Base-by-base conservation (phyloP, 2,113 vertebrate genomes). In the Tychaedon coryphoeus region DNA sequence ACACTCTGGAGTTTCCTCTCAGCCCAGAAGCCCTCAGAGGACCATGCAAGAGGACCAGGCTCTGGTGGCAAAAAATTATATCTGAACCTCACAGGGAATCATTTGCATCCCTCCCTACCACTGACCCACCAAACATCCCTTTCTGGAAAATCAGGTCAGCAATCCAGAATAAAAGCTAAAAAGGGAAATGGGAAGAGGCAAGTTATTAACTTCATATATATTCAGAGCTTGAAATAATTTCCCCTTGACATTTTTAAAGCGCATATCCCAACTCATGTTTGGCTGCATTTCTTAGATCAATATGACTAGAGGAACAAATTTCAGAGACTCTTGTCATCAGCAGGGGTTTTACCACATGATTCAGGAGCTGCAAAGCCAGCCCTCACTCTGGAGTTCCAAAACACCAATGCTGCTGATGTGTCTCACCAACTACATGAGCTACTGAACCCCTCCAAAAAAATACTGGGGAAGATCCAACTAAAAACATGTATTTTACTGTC, bases 211-310 rank as follows among this genome's bases (percentile, higher is more conserved):
- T 95, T 94, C 78, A 70, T 79, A 29, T 56, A 82, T 62, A 82
- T 80, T 95, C 92, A 74, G 90, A 87, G 74, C 86, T 85, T 80
- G 95, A 93, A 97, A 97, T 93, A 98, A 97, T 93, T 97, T 97
- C 86, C 95, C 78, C 76, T 97, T 97, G 95, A 96, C 95, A 88
- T 96, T 97, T 97, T 96, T 92, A 93, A 97, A 95, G 78, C 62
- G 1, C 92, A 20, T 70, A 93, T 96, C 95, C 85, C 95, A 94
- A 71, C 96, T 90, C 17, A 0, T 64, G 74, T 97, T 95, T 96
- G 95, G 86, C 96, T 84, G 62, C 64, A 43, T 60, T 38, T 69
- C 76, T 56, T 19, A 58, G 61, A 96, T 94, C 97, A 66, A 73
- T 89, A 96, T 12, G 42, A 38, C 48, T 66, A 86, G 69, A 19